These are phyloP conservation scores for Emydocephalus ijimae DNA, from an alignment of 2,113 vertebrate species.

Conservation along the genomic window DNA sequence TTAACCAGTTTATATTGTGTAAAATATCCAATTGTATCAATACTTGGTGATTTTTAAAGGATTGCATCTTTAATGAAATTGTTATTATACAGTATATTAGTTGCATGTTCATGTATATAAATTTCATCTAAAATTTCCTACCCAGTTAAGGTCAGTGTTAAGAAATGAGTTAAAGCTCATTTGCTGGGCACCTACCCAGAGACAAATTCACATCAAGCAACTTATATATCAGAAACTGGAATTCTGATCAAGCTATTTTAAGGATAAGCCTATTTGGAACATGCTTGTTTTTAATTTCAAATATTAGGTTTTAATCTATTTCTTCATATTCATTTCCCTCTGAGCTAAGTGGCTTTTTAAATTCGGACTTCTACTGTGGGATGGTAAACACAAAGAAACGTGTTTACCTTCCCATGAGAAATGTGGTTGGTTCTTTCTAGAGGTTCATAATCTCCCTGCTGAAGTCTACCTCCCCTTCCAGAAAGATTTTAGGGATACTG, in stretches of 20 bases:
- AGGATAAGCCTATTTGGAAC: neutral
- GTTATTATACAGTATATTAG: neutral
- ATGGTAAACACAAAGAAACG: neutral
- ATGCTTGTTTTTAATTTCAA: neutral
- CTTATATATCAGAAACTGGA: neutral
- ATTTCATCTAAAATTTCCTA: neutral
- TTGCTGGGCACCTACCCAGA: neutral
- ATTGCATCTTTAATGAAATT: neutral
- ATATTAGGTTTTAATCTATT: neutral
- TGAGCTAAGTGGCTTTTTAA: neutral
- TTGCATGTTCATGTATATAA: neutral
- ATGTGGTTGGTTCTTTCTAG: neutral
- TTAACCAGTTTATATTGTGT: neutral
- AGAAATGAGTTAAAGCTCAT: neutral
- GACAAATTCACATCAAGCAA: neutral
- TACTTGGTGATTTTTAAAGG: neutral
- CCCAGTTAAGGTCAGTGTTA: neutral
- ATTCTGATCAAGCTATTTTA: neutral
- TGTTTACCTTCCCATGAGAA: neutral
- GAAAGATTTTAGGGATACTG: neutral
- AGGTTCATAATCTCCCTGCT: neutral
- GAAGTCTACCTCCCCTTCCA: neutral
- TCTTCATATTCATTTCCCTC: neutral
- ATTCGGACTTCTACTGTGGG: neutral
- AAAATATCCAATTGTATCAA: neutral